phyloP scores from a whole-genome alignment of 2,113 vertebrate genomes.

The Sterrhoptilus dennistouni region DNA sequence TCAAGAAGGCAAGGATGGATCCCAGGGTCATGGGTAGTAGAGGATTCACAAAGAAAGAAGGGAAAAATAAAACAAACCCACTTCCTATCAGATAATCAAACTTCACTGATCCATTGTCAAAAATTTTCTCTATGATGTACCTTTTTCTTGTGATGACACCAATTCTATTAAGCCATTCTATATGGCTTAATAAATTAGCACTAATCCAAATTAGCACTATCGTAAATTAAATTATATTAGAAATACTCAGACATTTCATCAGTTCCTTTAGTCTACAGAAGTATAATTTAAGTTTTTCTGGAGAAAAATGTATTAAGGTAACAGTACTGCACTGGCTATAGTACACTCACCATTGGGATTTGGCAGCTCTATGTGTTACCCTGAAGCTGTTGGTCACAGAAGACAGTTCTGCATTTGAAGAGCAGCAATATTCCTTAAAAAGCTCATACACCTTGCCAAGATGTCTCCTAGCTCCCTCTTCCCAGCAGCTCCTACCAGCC shows the following conservation, averaged over 20 bases:
- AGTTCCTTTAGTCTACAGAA: neutral
- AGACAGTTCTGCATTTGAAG: neutral
- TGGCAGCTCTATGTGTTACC: neutral
- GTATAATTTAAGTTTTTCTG: neutral
- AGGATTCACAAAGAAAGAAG: neutral
- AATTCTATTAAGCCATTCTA: neutral
- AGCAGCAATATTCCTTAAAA: neutral
- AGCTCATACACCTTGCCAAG: accelerated
- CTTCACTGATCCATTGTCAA: neutral
- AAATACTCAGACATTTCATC: neutral
- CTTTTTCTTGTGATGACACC: neutral
- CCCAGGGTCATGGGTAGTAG: neutral
- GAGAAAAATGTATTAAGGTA: neutral
- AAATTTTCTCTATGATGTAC: neutral
- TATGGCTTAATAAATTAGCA: too few relatives aligned
- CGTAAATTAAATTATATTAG: neutral
- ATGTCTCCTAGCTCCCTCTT: neutral
- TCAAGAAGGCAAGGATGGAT: neutral
- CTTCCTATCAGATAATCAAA: neutral
- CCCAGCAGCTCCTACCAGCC: neutral
- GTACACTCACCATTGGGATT: neutral
- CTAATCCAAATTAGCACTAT: neutral
- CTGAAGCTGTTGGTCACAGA: neutral
- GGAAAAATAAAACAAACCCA: neutral
- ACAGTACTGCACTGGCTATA: neutral